Conservation (phyloP, 2,888 invertebrate species). For the Ophonus ardosiacus region DNA sequence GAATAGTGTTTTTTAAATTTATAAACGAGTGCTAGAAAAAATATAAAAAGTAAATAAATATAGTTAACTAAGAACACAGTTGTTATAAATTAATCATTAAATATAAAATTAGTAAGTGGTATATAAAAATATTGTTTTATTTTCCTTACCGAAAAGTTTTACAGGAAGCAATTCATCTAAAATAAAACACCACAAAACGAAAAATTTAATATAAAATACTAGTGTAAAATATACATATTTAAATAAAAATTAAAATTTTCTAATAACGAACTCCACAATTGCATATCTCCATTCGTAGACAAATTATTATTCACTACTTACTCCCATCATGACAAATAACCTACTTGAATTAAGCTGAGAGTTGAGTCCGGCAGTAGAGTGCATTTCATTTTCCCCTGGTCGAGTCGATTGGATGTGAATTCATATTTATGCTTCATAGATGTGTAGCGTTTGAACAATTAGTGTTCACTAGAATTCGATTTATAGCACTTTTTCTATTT, state of each 20-base stretch:
- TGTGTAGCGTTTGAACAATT: too few species aligned
- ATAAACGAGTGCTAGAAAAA: not conserved
- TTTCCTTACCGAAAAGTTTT: conserved; percentile 34
- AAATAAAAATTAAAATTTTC: not conserved
- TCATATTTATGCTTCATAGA: too few species aligned
- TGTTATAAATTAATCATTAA: conserved; percentile 7
- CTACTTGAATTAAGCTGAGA: not conserved
- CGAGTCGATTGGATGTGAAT: too few species aligned
- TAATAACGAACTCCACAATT: not conserved
- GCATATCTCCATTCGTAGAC: not conserved
- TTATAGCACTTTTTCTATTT: too few species aligned
- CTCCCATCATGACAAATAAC: not conserved
- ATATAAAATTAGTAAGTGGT: not conserved
- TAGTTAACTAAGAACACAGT: not conserved
- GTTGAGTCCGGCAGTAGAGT: too few species aligned
- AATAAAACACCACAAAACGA: not conserved
- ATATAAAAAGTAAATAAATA: not conserved
- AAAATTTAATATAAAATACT: not conserved
- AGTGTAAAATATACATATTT: not conserved
- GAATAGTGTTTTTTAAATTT: not conserved
- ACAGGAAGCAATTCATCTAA: conserved; percentile 32
- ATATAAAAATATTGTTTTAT: conserved; percentile 11
- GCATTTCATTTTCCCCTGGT: too few species aligned
- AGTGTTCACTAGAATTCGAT: too few species aligned
- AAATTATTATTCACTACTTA: not conserved